Evolutionary conservation across 2,888 invertebrate genomes (phyloP).

Genomic region (Galerucella nymphaeae): DNA sequence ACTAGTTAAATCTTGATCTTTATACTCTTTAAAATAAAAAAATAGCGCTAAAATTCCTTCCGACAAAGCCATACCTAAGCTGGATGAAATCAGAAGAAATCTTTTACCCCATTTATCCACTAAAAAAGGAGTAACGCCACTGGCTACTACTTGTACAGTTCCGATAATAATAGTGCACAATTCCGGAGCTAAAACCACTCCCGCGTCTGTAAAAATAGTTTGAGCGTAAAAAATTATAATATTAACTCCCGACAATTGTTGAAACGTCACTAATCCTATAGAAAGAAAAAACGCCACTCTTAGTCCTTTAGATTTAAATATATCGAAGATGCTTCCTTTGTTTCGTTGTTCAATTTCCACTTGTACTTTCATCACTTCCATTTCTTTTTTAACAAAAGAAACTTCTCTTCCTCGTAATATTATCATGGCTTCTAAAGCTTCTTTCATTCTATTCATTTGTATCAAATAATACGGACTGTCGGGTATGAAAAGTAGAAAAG

Average conservation of each 20-base stretch:
- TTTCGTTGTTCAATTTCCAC: constrained; percentile 65
- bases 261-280: constrained; percentile 79
- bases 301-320: constrained; percentile 71
- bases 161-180: constrained; percentile 85
- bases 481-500: constrained; percentile 78
- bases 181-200: constrained; percentile 66
- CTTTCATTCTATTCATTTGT: constrained; percentile 68
- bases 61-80: constrained; percentile 70
- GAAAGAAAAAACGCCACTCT: constrained; percentile 81
- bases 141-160: constrained; percentile 81
- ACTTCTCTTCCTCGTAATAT: constrained; percentile 76
- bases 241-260: constrained; percentile 86
- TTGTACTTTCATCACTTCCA: constrained; percentile 70
- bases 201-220: constrained; percentile 71
- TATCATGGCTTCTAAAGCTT: constrained; percentile 70
- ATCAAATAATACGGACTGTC: constrained; percentile 84
- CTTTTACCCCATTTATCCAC: constrained; percentile 84
- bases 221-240: constrained; percentile 83
- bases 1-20: constrained; percentile 66
- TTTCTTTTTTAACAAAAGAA: constrained; percentile 73
- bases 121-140: constrained; percentile 78
- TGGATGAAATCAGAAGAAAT: constrained; percentile 77
- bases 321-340: constrained; percentile 62
- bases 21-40: constrained; percentile 68
- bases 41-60: constrained; percentile 68